These are phyloP conservation scores for Lasioglossum vierecki DNA, from an alignment of 2,888 invertebrate genomes.

Conservation along the genomic window DNA sequence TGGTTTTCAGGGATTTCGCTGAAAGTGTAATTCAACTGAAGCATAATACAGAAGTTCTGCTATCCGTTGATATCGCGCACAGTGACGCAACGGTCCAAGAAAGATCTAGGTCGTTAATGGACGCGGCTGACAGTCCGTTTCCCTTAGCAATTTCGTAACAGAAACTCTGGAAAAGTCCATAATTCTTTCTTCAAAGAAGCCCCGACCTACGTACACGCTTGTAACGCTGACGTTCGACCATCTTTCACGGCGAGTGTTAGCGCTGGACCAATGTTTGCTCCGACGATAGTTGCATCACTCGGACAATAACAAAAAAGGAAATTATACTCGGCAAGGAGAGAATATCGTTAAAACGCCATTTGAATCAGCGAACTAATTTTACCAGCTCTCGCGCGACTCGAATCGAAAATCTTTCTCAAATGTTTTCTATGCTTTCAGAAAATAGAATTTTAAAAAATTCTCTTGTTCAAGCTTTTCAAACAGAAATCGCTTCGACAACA, in stretches of 20 bases:
- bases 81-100: background rate
- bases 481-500: background rate
- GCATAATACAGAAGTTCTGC: background rate
- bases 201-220: background rate
- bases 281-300: slow-evolving; percentile 5
- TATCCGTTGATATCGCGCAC: background rate
- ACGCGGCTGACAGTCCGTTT: background rate
- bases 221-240: background rate
- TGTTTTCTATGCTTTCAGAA: background rate
- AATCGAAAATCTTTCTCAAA: background rate
- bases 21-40: background rate
- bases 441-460: background rate
- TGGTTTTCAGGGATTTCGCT: background rate
- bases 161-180: background rate
- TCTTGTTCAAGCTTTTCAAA: background rate
- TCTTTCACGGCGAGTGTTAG: slow-evolving; percentile 18
- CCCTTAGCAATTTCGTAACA: slow-evolving; percentile 14
- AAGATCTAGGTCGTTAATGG: slow-evolving; percentile 8
- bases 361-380: background rate
- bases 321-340: background rate
- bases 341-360: background rate
- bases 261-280: slow-evolving; percentile 6
- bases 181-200: slow-evolving; percentile 14
- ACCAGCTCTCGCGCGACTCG: background rate
- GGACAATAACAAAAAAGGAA: slow-evolving; percentile 1